Conservation (phyloP, 2,888 invertebrate genomes). For the Ophion slaviceki region DNA sequence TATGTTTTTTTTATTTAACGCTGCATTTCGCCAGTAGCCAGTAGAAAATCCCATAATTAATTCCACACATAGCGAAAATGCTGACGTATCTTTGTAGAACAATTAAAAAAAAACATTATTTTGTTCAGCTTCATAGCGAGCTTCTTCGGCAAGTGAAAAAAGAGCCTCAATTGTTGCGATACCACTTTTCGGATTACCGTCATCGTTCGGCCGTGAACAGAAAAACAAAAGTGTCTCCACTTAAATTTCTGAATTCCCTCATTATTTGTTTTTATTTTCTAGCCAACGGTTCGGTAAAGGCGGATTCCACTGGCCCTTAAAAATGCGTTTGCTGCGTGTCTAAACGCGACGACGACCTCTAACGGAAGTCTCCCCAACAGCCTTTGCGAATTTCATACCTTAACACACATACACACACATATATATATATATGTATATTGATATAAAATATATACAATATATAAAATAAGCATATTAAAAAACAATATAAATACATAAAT, state of each 20-base stretch:
- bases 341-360: conserved; percentile 14
- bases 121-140: conserved; percentile 7
- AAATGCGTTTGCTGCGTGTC: conserved; percentile 19
- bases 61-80: not conserved
- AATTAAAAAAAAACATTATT: not conserved
- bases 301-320: conserved; percentile 62
- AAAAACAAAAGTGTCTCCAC: conserved; percentile 16
- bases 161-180: not conserved
- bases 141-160: conserved; percentile 16
- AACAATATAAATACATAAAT: not conserved
- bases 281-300: conserved; percentile 65
- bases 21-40: not conserved
- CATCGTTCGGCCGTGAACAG: conserved; percentile 28
- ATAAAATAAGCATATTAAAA: not conserved
- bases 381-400: conserved; percentile 11
- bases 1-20: not conserved
- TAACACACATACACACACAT: not conserved
- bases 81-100: not conserved
- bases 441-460: not conserved
- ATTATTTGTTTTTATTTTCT: conserved; percentile 59
- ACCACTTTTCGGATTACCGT: conserved; percentile 48
- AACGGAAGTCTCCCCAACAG: conserved; percentile 6
- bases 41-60: conserved; percentile 4
- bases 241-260: conserved; percentile 2
- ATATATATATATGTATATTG: not conserved